phyloP scores from a whole-genome alignment of 37 sponge, comb jelly and placozoan genomes.

The Lycopodina hypogea region DNA sequence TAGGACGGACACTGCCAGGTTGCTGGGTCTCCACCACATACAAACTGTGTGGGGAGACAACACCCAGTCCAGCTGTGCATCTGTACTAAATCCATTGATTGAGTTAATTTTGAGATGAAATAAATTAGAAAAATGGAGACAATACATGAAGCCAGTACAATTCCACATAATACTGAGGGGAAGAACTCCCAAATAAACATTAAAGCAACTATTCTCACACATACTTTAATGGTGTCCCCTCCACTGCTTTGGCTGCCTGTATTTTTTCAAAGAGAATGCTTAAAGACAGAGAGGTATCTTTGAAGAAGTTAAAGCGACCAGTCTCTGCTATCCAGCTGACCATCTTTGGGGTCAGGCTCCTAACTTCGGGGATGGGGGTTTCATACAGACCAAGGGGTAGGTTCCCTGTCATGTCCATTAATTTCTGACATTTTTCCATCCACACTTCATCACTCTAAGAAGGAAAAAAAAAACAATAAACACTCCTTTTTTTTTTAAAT shows the following conservation, averaged over 20 bases:
- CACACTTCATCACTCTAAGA: conserved; percentile 76
- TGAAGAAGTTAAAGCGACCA: conserved; percentile 79
- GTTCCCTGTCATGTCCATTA: conserved; percentile 81
- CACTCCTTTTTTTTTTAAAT: neutral
- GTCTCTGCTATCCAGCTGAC: conserved; percentile 72
- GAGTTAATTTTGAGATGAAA: too few relatives aligned
- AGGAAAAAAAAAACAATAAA: neutral
- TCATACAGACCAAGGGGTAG: conserved; percentile 85
- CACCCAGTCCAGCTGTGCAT: too few relatives aligned
- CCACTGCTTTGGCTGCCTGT: conserved; percentile 52
- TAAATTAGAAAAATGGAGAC: too few relatives aligned
- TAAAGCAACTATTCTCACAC: neutral
- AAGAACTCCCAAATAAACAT: too few relatives aligned
- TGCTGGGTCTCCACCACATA: too few relatives aligned
- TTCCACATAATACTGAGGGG: too few relatives aligned
- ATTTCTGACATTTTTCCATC: conserved; percentile 68
- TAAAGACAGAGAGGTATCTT: conserved; percentile 66
- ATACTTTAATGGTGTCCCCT: conserved; percentile 65
- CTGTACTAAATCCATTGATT: too few relatives aligned
- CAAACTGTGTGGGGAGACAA: too few relatives aligned
- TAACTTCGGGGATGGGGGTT: conserved; percentile 78
- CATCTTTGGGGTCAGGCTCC: conserved; percentile 78
- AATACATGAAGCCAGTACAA: too few relatives aligned
- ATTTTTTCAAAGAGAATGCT: conserved; percentile 54
- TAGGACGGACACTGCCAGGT: too few relatives aligned